A percentile compares a stretch with the other conserved stretches of the same genome.
These are phyloP conservation scores for Olivierus martensii DNA, from an alignment of 1,140 invertebrate species.

Conservation along the genomic window DNA sequence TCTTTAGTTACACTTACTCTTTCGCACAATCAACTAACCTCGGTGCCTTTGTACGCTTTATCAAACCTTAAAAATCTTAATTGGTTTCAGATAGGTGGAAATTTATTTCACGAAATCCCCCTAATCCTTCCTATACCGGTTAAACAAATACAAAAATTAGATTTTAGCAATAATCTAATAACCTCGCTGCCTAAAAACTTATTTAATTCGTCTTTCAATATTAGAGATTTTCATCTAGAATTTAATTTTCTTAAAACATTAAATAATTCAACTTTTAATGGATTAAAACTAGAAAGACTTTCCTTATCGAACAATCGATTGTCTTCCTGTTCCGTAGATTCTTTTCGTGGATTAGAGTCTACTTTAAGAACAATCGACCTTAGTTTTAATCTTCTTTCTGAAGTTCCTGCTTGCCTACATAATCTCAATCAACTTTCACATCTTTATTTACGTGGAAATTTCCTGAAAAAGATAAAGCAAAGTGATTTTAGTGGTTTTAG, in stretches of 20 bases:
- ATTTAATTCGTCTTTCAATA: slow-evolving; percentile 51
- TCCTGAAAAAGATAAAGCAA: slow-evolving; percentile 52
- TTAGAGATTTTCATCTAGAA: slow-evolving; percentile 64
- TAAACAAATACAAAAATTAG: slow-evolving; percentile 54
- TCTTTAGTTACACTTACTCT: slow-evolving; percentile 61
- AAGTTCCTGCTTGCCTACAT: slow-evolving; percentile 37
- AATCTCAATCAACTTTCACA: slow-evolving; percentile 51
- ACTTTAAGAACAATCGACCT: slow-evolving; percentile 22
- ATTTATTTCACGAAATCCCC: slow-evolving; percentile 28
- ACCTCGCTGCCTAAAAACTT: slow-evolving; percentile 42
- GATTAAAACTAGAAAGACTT: slow-evolving; percentile 51
- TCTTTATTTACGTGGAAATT: slow-evolving; percentile 68
- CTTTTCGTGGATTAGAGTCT: slow-evolving; percentile 42
- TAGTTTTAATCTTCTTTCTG: slow-evolving; percentile 29
- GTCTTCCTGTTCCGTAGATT: slow-evolving; percentile 45
- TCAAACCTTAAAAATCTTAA: slow-evolving; percentile 35
- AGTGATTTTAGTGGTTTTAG: slow-evolving; percentile 68
- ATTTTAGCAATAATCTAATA: slow-evolving; percentile 62
- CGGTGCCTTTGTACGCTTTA: slow-evolving; percentile 46
- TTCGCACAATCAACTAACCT: slow-evolving; percentile 57
- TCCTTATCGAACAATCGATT: slow-evolving; percentile 65
- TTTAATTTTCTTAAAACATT: slow-evolving; percentile 53
- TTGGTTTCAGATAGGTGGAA: slow-evolving; percentile 64
- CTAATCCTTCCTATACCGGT: slow-evolving; percentile 12
- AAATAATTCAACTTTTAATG: slow-evolving; percentile 46